Evolutionary conservation across 2,113 vertebrate species (phyloP).

Genomic region (Lophochroa leadbeateri): DNA sequence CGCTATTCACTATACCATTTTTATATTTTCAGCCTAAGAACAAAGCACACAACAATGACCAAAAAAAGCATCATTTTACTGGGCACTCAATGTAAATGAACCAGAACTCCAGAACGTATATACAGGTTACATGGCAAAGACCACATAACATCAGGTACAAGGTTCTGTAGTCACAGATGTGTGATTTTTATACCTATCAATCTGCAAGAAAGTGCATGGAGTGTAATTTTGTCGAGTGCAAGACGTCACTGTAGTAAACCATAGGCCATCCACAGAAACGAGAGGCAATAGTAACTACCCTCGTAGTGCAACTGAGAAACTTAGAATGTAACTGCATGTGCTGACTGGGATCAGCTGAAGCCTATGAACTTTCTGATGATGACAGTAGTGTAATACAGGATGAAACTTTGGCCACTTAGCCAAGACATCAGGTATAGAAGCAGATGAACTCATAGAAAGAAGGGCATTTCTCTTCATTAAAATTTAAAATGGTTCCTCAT

Average conservation of each 20-base stretch:
- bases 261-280: background rate
- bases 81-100: background rate
- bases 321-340: background rate
- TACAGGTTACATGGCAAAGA: background rate
- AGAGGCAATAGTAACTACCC: background rate
- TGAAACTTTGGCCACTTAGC: background rate
- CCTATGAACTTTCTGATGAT: background rate
- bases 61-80: background rate
- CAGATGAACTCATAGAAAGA: background rate
- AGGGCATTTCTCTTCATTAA: constrained; percentile 22
- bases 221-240: background rate
- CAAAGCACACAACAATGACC: background rate
- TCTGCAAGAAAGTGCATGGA: background rate
- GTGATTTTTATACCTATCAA: background rate
- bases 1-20: background rate
- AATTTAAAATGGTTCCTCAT: constrained; percentile 3
- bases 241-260: background rate
- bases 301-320: background rate
- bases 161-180: background rate
- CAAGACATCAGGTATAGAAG: background rate
- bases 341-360: background rate
- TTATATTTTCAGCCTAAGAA: background rate
- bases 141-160: background rate
- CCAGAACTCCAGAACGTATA: background rate
- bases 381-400: background rate